phyloP scores from a whole-genome alignment of 2,113 vertebrate genomes.

The Oryzias melastigma region DNA sequence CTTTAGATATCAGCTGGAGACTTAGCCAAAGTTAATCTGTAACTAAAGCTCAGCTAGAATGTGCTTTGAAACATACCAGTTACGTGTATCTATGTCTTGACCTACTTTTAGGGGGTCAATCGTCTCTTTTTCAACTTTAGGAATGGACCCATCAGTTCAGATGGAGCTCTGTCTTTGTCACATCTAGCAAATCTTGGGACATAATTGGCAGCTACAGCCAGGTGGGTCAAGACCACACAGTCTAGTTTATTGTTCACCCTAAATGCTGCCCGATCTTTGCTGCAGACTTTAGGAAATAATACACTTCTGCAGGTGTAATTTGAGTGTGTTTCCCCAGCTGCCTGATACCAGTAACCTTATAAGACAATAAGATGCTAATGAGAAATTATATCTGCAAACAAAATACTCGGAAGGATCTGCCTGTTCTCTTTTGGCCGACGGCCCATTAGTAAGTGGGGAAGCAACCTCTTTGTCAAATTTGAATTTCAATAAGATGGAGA shows the following conservation, averaged over 20 bases:
- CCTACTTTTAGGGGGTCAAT: conserved; percentile 14
- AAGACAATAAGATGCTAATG: conserved; percentile 45
- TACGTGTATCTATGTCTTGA: neutral
- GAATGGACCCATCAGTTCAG: conserved; percentile 13
- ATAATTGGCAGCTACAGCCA: conserved; percentile 5
- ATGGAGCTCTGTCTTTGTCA: conserved; percentile 5
- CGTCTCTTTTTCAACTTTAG: conserved; percentile 13
- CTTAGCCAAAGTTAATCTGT: too few relatives aligned
- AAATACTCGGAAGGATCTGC: conserved; percentile 13
- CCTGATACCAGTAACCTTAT: conserved; percentile 52
- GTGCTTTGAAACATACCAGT: too few relatives aligned
- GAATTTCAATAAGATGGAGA: neutral
- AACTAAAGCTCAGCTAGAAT: too few relatives aligned
- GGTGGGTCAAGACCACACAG: conserved; percentile 47
- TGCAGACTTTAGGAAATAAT: conserved; percentile 48
- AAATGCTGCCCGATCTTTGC: conserved; percentile 44
- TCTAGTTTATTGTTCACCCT: conserved; percentile 1
- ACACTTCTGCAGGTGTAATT: conserved; percentile 51
- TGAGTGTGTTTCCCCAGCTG: conserved; percentile 33
- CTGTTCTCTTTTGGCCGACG: conserved; percentile 32
- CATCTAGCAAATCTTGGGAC: neutral
- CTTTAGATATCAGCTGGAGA: too few relatives aligned
- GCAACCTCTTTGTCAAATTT: conserved; percentile 3
- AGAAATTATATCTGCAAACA: conserved; percentile 35
- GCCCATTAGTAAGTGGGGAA: conserved; percentile 31